Conservation (phyloP, 2,888 invertebrate species). For the Polietes domitor region DNA sequence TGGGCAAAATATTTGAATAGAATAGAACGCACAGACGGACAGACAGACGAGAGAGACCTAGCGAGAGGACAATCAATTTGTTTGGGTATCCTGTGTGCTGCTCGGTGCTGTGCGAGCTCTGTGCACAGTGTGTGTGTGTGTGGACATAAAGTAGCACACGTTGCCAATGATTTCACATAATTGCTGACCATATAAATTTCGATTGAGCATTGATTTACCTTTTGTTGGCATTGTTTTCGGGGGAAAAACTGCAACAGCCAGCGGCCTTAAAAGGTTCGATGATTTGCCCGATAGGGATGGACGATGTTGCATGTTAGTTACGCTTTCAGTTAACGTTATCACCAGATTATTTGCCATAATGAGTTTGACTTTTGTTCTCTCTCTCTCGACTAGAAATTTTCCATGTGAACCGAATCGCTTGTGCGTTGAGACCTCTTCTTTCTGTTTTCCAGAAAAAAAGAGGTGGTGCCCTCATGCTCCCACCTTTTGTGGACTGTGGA, state of each 20-base stretch:
- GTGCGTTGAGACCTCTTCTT: background rate
- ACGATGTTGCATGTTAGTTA: slow-evolving; percentile 60
- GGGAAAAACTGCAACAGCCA: slow-evolving; percentile 23
- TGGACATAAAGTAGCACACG: slow-evolving; percentile 54
- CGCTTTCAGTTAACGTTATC: slow-evolving; percentile 64
- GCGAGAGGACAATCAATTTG: background rate
- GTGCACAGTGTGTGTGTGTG: background rate
- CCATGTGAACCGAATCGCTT: slow-evolving; percentile 8
- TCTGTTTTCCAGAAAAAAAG: background rate
- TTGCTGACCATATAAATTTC: slow-evolving; percentile 78
- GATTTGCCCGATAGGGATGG: slow-evolving; percentile 33
- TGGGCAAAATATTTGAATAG: slow-evolving; percentile 24
- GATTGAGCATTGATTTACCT: slow-evolving; percentile 66
- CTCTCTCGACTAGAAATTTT: background rate
- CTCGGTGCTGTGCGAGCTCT: background rate
- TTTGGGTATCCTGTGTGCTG: background rate
- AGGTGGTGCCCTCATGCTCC: background rate
- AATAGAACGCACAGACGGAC: background rate
- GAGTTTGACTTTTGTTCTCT: slow-evolving; percentile 59
- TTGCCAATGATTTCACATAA: slow-evolving; percentile 77
- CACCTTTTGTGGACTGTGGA: slow-evolving; percentile 1
- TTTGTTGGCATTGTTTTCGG: slow-evolving; percentile 52
- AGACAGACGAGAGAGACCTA: background rate
- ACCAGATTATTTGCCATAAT: slow-evolving; percentile 61
- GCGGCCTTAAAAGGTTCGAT: slow-evolving; percentile 7